Base-by-base conservation (phyloP, 2,797 vertebrate species). In the Sebastes diaconus region DNA sequence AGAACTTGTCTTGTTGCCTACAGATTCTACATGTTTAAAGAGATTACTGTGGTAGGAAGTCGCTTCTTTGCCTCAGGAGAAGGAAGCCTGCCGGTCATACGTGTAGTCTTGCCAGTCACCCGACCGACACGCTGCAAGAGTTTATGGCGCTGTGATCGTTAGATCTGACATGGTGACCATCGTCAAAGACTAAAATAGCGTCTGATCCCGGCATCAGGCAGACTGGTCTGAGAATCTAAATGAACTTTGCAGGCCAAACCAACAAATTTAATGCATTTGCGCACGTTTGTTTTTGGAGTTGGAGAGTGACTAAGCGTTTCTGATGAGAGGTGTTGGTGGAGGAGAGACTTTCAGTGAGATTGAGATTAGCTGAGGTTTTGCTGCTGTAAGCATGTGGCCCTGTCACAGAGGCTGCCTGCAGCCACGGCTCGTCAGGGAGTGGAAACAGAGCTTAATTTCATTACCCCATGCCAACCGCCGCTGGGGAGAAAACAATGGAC, bases 401-500 rank as follows among this genome's bases (percentile, higher is more conserved):
- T 90, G 84, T 78, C 79, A 83, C 66, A 83, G 64, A 83, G 30
- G 61, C 59, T 57, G 86, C 81, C 81, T 70, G 77, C 77, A 85
- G 77, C 74, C 80, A 68, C 50, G 68, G 74, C 86, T 84, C 58
- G 4, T 68, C 71, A 68, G 67, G 78, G 61, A 83, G 81, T 64
- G 80, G 77, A 70, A 68, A 69, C 22, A 42, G 68, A 86, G 87
- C 84, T 84, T 94, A 88, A 95, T 94, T 93, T 93, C 86, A 93
- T 94, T 92, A 94, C 77, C 69, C 50, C 79, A 73, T 92, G 92
- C 92, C 89, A 92, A 86, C 84, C 64, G 82, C 90, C 92, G 86
- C 89, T 60, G 75, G 91, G 89, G 87, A 90, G 87, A 92, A 87
- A 92, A 94, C 84, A 91, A 93, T 90, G 80, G 84, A 91, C 83